phyloP scores from a whole-genome alignment of 1,140 invertebrate species.

The Danaus plexippus region DNA sequence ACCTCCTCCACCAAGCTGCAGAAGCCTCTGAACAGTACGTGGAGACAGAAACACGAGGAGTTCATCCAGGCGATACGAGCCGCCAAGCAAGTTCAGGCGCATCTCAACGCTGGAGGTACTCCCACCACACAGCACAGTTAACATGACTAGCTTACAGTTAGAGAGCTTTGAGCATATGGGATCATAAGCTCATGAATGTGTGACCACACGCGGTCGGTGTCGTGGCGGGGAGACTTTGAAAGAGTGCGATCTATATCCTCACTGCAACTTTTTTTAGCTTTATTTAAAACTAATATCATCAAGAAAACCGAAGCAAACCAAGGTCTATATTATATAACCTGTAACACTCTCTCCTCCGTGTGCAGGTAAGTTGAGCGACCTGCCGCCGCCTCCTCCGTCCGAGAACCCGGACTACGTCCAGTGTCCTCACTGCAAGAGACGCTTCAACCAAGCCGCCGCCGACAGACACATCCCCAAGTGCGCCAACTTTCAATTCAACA shows the following conservation, averaged over 20 bases:
- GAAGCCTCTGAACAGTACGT: conserved; percentile 74
- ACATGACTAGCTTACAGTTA: too few relatives aligned
- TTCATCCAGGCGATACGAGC: conserved; percentile 92
- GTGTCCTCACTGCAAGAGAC: conserved; percentile 91
- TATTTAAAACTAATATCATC: too few relatives aligned
- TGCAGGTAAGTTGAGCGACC: conserved; percentile 82
- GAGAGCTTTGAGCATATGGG: too few relatives aligned
- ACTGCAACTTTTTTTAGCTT: too few relatives aligned
- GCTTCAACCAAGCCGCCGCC: conserved; percentile 89
- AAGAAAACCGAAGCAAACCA: neutral
- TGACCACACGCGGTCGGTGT: too few relatives aligned
- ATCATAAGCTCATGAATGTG: too few relatives aligned
- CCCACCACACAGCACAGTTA: too few relatives aligned
- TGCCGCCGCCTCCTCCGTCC: conserved; percentile 90
- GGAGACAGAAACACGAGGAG: conserved; percentile 93
- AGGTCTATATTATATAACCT: neutral
- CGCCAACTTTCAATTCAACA: conserved; percentile 86
- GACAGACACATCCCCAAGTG: conserved; percentile 96
- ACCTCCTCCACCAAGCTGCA: conserved; percentile 33
- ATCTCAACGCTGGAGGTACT: conserved; percentile 85
- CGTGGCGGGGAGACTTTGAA: too few relatives aligned
- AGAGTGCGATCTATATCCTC: too few relatives aligned
- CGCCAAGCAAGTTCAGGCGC: conserved; percentile 89
- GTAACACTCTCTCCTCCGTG: neutral
- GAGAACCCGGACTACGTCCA: conserved; percentile 91